Conservation (phyloP, 2,888 invertebrate species). For the Acronicta alni region DNA sequence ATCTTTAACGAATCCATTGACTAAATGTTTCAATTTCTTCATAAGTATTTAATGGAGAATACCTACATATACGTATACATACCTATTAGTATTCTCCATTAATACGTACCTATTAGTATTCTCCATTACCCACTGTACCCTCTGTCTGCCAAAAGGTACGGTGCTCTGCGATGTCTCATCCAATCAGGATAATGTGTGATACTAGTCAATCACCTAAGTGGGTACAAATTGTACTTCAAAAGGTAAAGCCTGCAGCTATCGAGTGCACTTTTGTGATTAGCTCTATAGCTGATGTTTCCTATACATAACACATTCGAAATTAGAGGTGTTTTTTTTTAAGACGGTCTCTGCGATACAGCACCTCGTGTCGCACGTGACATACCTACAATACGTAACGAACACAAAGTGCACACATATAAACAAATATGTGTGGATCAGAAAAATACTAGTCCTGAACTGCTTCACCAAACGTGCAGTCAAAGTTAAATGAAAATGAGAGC, state of each 20-base stretch:
- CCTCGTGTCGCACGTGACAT: too few relatives aligned
- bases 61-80: too few relatives aligned
- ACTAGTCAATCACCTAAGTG: constrained; percentile 53
- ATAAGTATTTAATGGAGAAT: constrained; percentile 37
- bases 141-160: constrained; percentile 44
- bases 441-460: too few relatives aligned
- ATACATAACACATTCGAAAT: not conserved
- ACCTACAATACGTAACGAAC: too few relatives aligned
- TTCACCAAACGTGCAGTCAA: too few relatives aligned
- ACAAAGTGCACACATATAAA: too few relatives aligned
- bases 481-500: not conserved
- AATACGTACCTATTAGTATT: too few relatives aligned
- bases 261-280: constrained; percentile 53
- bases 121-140: constrained; percentile 30
- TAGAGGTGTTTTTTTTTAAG: not conserved
- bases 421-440: too few relatives aligned
- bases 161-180: constrained; percentile 43
- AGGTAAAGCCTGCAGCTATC: constrained; percentile 36
- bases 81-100: too few relatives aligned
- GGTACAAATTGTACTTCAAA: constrained; percentile 42
- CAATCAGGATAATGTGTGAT: constrained; percentile 56
- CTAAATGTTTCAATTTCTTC: constrained; percentile 9
- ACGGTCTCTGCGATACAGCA: too few relatives aligned
- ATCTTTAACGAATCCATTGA: too few relatives aligned
- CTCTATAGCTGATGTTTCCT: constrained; percentile 15